A percentile compares a stretch with the other conserved stretches of the same genome.
These are phyloP conservation scores for Xyrauchen texanus DNA, from an alignment of 2,113 vertebrate species.

Conservation along the genomic window DNA sequence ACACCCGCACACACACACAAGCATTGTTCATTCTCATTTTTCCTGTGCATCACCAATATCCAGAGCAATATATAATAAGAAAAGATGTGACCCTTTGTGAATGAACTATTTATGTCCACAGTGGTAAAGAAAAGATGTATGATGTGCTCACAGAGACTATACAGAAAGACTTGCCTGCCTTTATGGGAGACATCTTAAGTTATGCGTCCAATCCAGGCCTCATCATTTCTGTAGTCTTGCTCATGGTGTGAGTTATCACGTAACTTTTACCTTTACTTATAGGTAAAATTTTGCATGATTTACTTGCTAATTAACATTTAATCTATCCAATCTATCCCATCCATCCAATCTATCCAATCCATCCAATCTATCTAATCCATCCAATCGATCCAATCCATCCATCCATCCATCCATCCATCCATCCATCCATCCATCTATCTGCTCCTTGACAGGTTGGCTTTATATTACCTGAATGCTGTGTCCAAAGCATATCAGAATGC, in stretches of 20 bases:
- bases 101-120: slow-evolving; percentile 53
- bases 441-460: slow-evolving; percentile 78
- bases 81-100: no score
- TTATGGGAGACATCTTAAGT: slow-evolving; percentile 87
- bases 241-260: slow-evolving; percentile 88
- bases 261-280: not conserved
- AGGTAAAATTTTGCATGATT: no score
- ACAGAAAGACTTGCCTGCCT: slow-evolving; percentile 86
- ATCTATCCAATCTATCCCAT: no score
- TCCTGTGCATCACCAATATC: no score
- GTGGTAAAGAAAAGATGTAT: slow-evolving; percentile 92
- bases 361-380: not conserved
- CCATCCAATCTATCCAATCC: no score
- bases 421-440: not conserved
- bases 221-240: slow-evolving; percentile 90
- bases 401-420: no score
- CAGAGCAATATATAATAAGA: no score
- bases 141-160: slow-evolving; percentile 93
- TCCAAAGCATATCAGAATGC: slow-evolving; percentile 89
- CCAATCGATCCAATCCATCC: no score
- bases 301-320: no score
- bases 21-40: no score
- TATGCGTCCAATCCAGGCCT: slow-evolving; percentile 94
- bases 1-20: not conserved
- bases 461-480: slow-evolving; percentile 94